phyloP scores from a whole-genome alignment of 2,797 vertebrate species.

The Propithecus perrieri region DNA sequence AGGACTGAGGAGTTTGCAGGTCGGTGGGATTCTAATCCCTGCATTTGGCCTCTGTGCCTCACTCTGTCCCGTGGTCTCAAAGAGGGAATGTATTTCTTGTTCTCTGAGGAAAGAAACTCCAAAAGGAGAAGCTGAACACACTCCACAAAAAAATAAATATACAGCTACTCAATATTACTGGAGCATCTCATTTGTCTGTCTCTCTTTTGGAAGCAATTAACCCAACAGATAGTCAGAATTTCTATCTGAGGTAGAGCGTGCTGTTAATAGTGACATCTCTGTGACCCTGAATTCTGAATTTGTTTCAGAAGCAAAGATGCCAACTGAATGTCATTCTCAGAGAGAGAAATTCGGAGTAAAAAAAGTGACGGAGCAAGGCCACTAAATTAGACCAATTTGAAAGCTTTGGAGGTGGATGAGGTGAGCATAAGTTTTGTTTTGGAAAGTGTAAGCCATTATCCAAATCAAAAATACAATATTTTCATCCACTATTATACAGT shows the following conservation, averaged over 20 bases:
- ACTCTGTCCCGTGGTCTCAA: not conserved
- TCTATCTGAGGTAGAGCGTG: not conserved
- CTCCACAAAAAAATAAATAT: not conserved
- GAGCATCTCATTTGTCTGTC: not conserved
- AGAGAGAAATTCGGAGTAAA: constrained; percentile 41
- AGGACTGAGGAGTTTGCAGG: not conserved
- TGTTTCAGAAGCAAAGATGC: constrained; percentile 47
- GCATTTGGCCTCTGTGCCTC: not conserved
- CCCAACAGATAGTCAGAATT: constrained; percentile 8
- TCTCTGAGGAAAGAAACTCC: not conserved
- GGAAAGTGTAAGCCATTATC: not conserved
- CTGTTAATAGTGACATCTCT: constrained; percentile 56
- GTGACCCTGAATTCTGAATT: constrained; percentile 26
- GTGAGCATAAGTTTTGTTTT: not conserved
- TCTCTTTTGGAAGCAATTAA: constrained; percentile 57
- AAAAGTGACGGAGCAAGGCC: not conserved
- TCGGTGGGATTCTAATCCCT: not conserved
- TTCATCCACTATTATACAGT: not conserved
- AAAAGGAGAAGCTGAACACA: not conserved
- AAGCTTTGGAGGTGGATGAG: not conserved
- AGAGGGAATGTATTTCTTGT: not conserved
- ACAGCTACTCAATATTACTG: not conserved
- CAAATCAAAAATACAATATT: constrained; percentile 30
- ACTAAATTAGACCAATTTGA: constrained; percentile 14
- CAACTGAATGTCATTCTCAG: constrained; percentile 17